phyloP scores from a whole-genome alignment of 37 sponge, comb jelly and placozoan species.

The Aphrocallistes beatrix region DNA sequence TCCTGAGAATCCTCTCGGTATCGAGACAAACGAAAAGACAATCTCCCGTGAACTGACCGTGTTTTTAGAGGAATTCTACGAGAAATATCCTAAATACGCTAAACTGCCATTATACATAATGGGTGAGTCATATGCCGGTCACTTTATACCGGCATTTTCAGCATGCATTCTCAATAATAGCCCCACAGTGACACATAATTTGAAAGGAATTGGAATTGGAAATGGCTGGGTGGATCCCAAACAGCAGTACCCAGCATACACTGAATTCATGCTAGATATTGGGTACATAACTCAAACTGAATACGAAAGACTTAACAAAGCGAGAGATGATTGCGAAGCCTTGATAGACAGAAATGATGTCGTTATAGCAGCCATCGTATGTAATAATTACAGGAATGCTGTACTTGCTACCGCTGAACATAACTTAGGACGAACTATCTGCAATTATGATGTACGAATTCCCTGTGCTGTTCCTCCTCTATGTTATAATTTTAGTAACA shows the following conservation, averaged over 20 bases:
- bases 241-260: slow-evolving; percentile 54
- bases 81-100: slow-evolving; percentile 34
- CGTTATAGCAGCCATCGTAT: neutral
- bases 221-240: slow-evolving; percentile 84
- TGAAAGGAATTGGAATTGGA: slow-evolving; percentile 78
- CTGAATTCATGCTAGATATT: slow-evolving; percentile 28
- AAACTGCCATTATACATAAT: slow-evolving; percentile 32
- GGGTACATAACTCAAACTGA: slow-evolving; percentile 37
- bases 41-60: slow-evolving; percentile 30
- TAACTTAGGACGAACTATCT: slow-evolving; percentile 24
- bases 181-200: slow-evolving; percentile 57
- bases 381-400: neutral
- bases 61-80: slow-evolving; percentile 29
- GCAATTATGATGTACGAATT: slow-evolving; percentile 53
- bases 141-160: slow-evolving; percentile 75
- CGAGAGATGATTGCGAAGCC: slow-evolving; percentile 56
- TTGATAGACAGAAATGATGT: neutral
- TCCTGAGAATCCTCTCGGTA: slow-evolving; percentile 22
- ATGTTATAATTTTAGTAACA: slow-evolving; percentile 43
- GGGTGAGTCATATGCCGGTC: slow-evolving; percentile 69
- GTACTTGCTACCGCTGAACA: neutral
- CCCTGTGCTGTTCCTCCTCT: slow-evolving; percentile 40
- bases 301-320: slow-evolving; percentile 24
- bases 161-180: slow-evolving; percentile 63
- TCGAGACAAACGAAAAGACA: slow-evolving; percentile 26